phyloP scores from a whole-genome alignment of 2,113 vertebrate genomes.

The Eidolon helvum region DNA sequence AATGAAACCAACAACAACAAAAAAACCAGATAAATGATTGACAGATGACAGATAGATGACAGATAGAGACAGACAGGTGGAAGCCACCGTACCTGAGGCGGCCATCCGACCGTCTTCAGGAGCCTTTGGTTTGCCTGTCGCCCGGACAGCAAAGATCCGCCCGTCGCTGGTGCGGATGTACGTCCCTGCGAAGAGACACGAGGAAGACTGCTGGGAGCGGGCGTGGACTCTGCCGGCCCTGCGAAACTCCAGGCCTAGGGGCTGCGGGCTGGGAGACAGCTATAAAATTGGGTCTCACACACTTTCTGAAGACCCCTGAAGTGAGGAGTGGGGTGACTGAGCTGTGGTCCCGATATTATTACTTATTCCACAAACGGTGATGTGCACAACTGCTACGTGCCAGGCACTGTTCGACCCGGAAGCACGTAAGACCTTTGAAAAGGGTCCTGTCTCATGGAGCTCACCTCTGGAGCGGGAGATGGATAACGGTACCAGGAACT shows the following conservation, averaged over 20 bases:
- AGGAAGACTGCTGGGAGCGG: background rate
- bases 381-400: background rate
- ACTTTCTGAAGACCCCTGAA: background rate
- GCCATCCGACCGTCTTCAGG: slow-evolving; percentile 83
- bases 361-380: background rate
- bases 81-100: slow-evolving; percentile 86
- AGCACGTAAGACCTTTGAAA: background rate
- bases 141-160: slow-evolving; percentile 97
- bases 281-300: background rate
- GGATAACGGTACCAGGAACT: background rate
- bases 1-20: background rate
- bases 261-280: background rate
- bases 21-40: background rate
- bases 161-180: slow-evolving; percentile 98
- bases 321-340: background rate
- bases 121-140: slow-evolving; percentile 93
- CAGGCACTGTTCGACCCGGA: background rate
- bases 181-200: slow-evolving; percentile 86
- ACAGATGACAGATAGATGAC: too few relatives aligned
- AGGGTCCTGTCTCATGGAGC: background rate
- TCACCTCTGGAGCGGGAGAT: background rate
- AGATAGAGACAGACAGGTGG: too few relatives aligned
- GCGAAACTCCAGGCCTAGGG: background rate
- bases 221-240: background rate
- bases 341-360: background rate